Conservation (phyloP, 2,113 vertebrate genomes). For the Paralichthys olivaceus region DNA sequence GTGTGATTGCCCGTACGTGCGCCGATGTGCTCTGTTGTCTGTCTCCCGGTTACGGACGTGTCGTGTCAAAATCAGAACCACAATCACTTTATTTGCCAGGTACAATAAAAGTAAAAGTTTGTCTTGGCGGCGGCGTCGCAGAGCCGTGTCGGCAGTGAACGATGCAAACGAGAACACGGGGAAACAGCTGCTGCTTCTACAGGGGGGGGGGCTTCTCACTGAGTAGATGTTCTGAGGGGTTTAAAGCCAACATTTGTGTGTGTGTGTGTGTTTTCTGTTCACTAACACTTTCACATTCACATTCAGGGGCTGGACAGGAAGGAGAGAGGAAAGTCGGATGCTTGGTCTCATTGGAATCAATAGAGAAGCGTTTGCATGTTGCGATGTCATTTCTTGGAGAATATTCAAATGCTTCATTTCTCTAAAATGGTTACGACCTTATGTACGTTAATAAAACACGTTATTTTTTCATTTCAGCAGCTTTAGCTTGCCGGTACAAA, state of each 20-base stretch:
- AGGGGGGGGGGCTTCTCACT: not conserved
- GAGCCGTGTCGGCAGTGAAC: not conserved
- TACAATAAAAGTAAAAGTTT: constrained; percentile 52
- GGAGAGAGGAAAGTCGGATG: too few relatives aligned
- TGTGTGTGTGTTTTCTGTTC: not conserved
- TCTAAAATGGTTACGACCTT: too few relatives aligned
- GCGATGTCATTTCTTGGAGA: constrained; percentile 8
- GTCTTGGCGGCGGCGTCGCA: constrained; percentile 18
- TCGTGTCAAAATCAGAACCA: constrained; percentile 40
- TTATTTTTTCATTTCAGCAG: too few relatives aligned
- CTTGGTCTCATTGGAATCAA: constrained; percentile 35
- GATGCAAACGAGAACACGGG: constrained; percentile 1
- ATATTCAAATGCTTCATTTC: too few relatives aligned
- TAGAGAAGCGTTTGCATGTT: not conserved
- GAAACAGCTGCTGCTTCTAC: not conserved
- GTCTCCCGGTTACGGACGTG: constrained; percentile 18
- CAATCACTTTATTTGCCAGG: constrained; percentile 54
- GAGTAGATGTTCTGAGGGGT: too few relatives aligned
- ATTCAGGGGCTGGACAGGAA: not conserved
- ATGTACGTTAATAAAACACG: too few relatives aligned
- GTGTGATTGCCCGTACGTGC: constrained; percentile 35
- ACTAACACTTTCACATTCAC: constrained; percentile 6
- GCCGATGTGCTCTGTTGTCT: constrained; percentile 4
- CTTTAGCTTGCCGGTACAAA: too few relatives aligned
- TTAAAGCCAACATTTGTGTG: constrained; percentile 21